Conservation (phyloP, 2,888 invertebrate genomes). For the Scotopteryx bipunctaria region DNA sequence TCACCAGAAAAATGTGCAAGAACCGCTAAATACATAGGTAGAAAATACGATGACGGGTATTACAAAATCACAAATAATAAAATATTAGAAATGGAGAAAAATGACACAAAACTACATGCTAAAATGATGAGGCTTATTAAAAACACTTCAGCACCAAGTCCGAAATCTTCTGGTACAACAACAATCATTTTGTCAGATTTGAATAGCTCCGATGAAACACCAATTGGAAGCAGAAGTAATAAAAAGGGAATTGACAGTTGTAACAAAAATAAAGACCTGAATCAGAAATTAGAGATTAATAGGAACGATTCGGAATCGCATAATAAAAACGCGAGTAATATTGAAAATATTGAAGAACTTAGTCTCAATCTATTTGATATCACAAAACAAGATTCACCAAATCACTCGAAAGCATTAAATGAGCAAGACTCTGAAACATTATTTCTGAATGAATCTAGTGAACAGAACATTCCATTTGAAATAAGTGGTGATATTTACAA, state of each 20-base stretch:
- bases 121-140: conserved; percentile 43
- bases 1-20: conserved; percentile 50
- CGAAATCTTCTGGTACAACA: not conserved
- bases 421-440: conserved; percentile 2
- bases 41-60: conserved; percentile 57
- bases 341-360: not conserved
- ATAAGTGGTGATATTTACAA: conserved; percentile 24
- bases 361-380: not conserved
- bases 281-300: not conserved
- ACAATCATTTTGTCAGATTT: not conserved
- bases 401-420: not conserved
- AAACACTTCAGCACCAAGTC: not conserved
- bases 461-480: conserved; percentile 18
- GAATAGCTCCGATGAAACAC: not conserved
- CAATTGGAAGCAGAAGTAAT: not conserved
- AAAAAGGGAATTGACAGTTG: not conserved
- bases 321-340: not conserved
- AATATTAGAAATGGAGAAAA: conserved; percentile 64
- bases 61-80: conserved; percentile 59
- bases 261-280: not conserved
- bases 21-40: conserved; percentile 48
- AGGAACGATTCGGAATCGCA: not conserved
- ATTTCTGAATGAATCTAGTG: not conserved
- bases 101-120: conserved; percentile 57
- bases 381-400: not conserved